Base-by-base conservation (phyloP, 35 echinoderm and acorn worm genomes). In the Apostichopus californicus region DNA sequence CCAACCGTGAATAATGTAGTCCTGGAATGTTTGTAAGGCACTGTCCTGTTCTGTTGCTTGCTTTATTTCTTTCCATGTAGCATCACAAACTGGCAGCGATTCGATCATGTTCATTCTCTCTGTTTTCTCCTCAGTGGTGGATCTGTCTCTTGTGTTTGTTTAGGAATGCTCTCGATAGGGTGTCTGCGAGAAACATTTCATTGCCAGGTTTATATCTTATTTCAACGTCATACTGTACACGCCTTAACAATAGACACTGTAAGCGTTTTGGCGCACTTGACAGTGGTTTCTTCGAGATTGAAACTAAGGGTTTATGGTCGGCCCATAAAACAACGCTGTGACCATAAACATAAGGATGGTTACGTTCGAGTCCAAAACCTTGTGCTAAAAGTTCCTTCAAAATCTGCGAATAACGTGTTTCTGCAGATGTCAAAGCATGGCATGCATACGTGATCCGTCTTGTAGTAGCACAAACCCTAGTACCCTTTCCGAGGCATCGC, bases 261-360 rank as follows among this genome's bases (percentile, higher is more conserved):
- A 98, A 92, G 7, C 92, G 92, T 56, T 95, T 95, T 0, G 93
- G 93, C 55, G 93, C 96, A 78, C 86, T 56, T 10, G 65, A 73
- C 46, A 97, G 34, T 23, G 93, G 91, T 79, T 97, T 97, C 10
- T 68, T 83, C 9, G 24, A 72, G 9, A 95, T 97, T 15, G 83
- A 56, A 8, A 94, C 93, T 6, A 95, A 70, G 14, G 96, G 96
- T 56, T 97, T 96, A 59, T 96, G 93, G 63, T 97, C 96, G 11
- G 91, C 93, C 93, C 87, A 90, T 68, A 95, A 53, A 10, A 80
- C 64, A 9, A 97, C 86, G 17, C 56, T 89, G 1, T 79, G 57
- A 54, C 93, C 96, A 77, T 93, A 97, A 64, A 82, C 91, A 57
- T 92, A 93, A 63, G 93, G 75, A 34, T 97, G 93, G 54, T 94